Evolutionary conservation across 2,888 invertebrate genomes (phyloP).

Genomic region (Cataglyphis cursor): DNA sequence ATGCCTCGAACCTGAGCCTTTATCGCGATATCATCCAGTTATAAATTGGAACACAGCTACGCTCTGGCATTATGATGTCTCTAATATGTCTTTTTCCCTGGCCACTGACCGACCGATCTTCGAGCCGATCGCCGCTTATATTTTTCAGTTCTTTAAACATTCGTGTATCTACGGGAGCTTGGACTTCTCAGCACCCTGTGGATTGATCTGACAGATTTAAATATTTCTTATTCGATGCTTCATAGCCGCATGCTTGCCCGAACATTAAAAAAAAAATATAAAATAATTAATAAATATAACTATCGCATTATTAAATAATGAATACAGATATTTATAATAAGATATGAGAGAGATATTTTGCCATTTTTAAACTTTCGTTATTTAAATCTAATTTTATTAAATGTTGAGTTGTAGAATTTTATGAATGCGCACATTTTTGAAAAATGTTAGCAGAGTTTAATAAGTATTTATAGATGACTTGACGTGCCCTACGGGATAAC

Average conservation of each 20-base stretch:
- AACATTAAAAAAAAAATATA: not conserved
- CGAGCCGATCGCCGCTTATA: conserved; percentile 63
- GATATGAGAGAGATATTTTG: not conserved
- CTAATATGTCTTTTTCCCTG: conserved; percentile 86
- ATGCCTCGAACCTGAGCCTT: conserved; percentile 86
- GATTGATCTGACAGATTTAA: conserved; percentile 24
- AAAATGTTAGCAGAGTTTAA: conserved; percentile 47
- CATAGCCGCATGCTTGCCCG: not conserved
- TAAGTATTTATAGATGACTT: conserved; percentile 68
- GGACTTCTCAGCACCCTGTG: conserved; percentile 2
- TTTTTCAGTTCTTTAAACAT: conserved; percentile 60
- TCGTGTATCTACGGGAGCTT: conserved; percentile 21
- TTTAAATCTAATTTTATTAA: not conserved
- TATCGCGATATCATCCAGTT: conserved; percentile 86
- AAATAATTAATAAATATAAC: not conserved
- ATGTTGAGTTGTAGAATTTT: not conserved
- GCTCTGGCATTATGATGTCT: conserved; percentile 86
- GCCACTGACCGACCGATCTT: conserved; percentile 72
- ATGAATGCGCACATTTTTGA: not conserved
- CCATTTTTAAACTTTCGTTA: not conserved
- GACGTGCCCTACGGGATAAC: conserved; percentile 68
- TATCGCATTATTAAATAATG: not conserved
- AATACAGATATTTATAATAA: not conserved
- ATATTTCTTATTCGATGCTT: conserved; percentile 8
- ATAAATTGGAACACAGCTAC: conserved; percentile 87